Evolutionary conservation across 2,888 invertebrate genomes (phyloP).

Genomic region (Beris chalybata): DNA sequence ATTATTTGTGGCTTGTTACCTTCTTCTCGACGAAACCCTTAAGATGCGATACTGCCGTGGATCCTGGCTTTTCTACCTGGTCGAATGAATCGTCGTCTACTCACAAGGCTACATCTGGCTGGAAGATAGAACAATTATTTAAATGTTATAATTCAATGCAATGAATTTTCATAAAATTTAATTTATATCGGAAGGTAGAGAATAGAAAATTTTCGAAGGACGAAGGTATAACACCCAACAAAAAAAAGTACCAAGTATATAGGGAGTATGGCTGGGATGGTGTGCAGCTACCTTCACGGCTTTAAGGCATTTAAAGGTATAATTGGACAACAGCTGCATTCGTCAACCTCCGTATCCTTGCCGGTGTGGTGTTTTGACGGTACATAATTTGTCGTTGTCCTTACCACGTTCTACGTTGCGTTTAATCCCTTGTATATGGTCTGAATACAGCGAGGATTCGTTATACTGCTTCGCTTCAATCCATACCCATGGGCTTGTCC

Average conservation of each 20-base stretch:
- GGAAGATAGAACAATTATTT: too few relatives aligned
- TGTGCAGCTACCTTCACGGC: slow-evolving; percentile 1
- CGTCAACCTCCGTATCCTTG: slow-evolving; percentile 15
- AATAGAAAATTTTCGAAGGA: not conserved
- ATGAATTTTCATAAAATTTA: slow-evolving; percentile 11
- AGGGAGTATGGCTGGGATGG: not conserved
- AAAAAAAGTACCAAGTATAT: not conserved
- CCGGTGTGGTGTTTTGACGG: not conserved
- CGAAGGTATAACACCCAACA: not conserved
- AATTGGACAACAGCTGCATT: slow-evolving; percentile 23
- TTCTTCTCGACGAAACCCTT: too few relatives aligned
- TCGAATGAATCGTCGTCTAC: too few relatives aligned
- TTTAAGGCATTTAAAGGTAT: not conserved
- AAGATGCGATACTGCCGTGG: too few relatives aligned
- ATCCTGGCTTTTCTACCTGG: too few relatives aligned
- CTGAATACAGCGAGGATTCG: slow-evolving; percentile 3
- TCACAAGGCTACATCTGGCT: too few relatives aligned
- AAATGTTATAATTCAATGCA: not conserved
- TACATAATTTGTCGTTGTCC: not conserved
- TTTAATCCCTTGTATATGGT: not conserved
- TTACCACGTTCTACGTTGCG: not conserved
- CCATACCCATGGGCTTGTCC: not conserved
- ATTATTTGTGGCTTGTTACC: not conserved
- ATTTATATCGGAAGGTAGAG: not conserved
- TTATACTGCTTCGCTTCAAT: slow-evolving; percentile 1